Base-by-base conservation (phyloP, 2,113 vertebrate genomes). In the Ibidorhyncha struthersii region DNA sequence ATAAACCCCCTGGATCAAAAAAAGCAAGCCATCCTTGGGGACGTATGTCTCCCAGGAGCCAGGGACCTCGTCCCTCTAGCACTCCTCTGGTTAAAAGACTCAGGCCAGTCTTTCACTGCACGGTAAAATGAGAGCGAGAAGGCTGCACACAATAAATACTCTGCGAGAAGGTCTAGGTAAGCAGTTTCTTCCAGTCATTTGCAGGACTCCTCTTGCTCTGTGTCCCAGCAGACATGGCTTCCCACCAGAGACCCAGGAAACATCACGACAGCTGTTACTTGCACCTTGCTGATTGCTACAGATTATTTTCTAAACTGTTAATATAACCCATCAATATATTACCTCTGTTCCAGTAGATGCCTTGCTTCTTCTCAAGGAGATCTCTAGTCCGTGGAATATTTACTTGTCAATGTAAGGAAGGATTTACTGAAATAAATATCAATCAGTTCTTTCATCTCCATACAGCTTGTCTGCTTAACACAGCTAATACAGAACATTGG, bases 321-420 rank as follows among this genome's bases (percentile, higher is more conserved):
- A 36, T 52, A 27, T 15, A 74, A 17, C 27, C 23, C 52, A 45
- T 32, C 61, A 72, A 52, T 77, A 56, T 22, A 32, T 11, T 36
- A 22, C 18, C 56, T 86, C 61, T 52, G 23, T 71, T 76, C 25
- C 1, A 0, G 13, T 40, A 26, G 3, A 0, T 58, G 36, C 30
- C 76, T 40, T 29, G 22, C 25, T 62, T 43, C 49, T 50, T 59
- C 65, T 76, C n/a, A 34, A 70, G 45, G 52, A 80, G 21, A 61
- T 50, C 47, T 76, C 25, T 50, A 53, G 32, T 7, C 30, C 1
- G 0, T 29, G 41, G 47, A 77, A 74, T 82, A 70, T 59, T 74
- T 76, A 61, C 41, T 84, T 50, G 36, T 30, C 36, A 30, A 32
- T 1, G 1, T 26, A 52, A 58, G 53, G 41, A 78, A 78, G 53